Evolutionary conservation across 1,140 invertebrate species (phyloP), one percentile per base, ranked within the genome.

Genomic region (Papilio polyxenes): DNA sequence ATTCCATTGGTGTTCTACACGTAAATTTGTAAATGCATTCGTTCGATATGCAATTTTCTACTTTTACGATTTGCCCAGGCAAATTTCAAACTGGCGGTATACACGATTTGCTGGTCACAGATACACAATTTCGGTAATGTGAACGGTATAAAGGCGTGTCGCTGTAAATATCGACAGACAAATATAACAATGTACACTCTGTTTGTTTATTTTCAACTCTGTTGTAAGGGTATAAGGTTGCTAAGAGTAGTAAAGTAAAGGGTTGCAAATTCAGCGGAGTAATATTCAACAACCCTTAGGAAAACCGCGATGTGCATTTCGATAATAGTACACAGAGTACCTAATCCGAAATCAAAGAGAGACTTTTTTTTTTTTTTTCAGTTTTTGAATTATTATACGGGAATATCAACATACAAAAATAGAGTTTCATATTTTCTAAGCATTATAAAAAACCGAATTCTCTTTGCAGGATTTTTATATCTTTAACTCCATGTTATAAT

Each of bases 271-370:
- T 83, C 81, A 53, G 81, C 69, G 82, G 76, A 85, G 85, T 88
- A 91, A 92, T 90, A 89, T 90, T 92, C 90, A 92, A 91, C 90
- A 92, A 91, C 91, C 91, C 91, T 92, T 90, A 90, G 86, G 75
- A 85, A 85, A 91, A 90, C 90, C 89, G 87, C 90, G 90, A 91
- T 92, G 91, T 90, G 90, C 90, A 92, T 91, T 92, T 92, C 90
- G 89, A 92, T 92, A 92, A 92, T 91, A 92, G 91, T 81, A 40
- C 81, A 83, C 83, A 90, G 90, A 87, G 84, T 86, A 89, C 8
- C 17, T 8, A 59, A 20, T 77, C 6, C 9, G 7, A 20, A 75
- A 49, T 74, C 7, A 2, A 49, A 11, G 48, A 44, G 13, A 37
- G 37, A 44, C 17, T 49, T 75, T 49, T 75, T 75, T 48, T 75